Evolutionary conservation across 2,113 vertebrate genomes (phyloP), one percentile per base, ranked within the genome.

Genomic region (Conger conger): DNA sequence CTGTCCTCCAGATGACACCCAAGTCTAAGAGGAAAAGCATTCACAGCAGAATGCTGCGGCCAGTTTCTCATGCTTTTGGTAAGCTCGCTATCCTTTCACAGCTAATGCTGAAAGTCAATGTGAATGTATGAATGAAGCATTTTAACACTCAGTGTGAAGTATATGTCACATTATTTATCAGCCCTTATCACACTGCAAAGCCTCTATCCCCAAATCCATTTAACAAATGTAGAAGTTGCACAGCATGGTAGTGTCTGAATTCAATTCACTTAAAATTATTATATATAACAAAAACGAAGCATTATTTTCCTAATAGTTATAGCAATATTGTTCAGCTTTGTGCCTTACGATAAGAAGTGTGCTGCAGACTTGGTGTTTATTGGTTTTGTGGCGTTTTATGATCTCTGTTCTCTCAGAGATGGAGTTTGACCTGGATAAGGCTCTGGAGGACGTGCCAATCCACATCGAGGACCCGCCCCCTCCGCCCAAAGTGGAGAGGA

Each of bases 1-100:
- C 42, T 88, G 37, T 90, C 3, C 16, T 86, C 40, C 86, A 99
- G 97, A 96, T 97, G 96, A 99, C 96, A 45, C 96, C 96, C 42
- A 98, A 96, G 84, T 97, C 97, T 85, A 99, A 99, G 94, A 96
- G 98, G 93, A 99, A 97, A 94, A 99, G 97, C 63, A 99, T 99
- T 89, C 96, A 99, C 86, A 98, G 97, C 87, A 91, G 98, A 92
- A 99, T 99, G 98, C 92, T 99, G 30, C 94, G 98, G 0, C 98
- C 98, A 0, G 95, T 99, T 33, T 99, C 98, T 40, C 95, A 97
- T 89, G 98, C 97, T 3, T 99, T 99, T 37, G 98, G 98, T 99
- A 93, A 94, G 95, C 82, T 20, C 13, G 27, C 76, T 53, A 45
- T 33, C 45, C 76, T n/a, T 50, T 81, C 8, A 16, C 13, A 81